phyloP scores from a whole-genome alignment of 2,888 invertebrate genomes.

The Carabus problematicus region DNA sequence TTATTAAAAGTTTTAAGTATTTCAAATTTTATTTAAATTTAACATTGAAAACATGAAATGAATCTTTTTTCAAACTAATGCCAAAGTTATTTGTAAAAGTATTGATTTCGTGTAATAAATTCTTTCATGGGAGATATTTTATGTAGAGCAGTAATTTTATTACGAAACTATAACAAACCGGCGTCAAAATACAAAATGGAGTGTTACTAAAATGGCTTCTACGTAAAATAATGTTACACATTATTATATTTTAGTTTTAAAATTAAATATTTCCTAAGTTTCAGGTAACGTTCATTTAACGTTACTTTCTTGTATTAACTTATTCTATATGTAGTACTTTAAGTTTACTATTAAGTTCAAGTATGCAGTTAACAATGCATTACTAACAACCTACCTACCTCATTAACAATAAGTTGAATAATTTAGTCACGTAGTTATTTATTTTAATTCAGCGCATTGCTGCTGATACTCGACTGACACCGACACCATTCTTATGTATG shows the following conservation, averaged over 20 bases:
- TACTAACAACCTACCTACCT: slow-evolving; percentile 36
- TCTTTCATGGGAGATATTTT: slow-evolving; percentile 50
- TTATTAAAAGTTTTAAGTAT: slow-evolving; percentile 51
- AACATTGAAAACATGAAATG: slow-evolving; percentile 19
- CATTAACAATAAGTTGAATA: slow-evolving; percentile 25
- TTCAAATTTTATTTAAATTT: slow-evolving; percentile 44
- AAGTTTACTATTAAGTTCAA: slow-evolving; percentile 30
- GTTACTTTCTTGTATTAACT: slow-evolving; percentile 29
- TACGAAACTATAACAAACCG: slow-evolving; percentile 47
- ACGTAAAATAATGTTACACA: slow-evolving; percentile 48
- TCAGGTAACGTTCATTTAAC: neutral
- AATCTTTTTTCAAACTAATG: neutral
- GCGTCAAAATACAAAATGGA: slow-evolving; percentile 53
- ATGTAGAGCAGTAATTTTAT: slow-evolving; percentile 47
- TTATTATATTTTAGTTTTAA: slow-evolving; percentile 33
- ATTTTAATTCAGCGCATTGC: slow-evolving; percentile 7
- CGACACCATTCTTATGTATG: slow-evolving; percentile 12
- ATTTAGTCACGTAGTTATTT: slow-evolving; percentile 25
- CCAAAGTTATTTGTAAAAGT: neutral
- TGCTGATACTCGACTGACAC: slow-evolving; percentile 15
- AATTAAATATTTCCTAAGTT: slow-evolving; percentile 1
- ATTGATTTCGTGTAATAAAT: slow-evolving; percentile 41
- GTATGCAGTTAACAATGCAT: slow-evolving; percentile 1
- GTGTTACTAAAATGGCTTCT: slow-evolving; percentile 52
- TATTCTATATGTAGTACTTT: slow-evolving; percentile 23